A percentile compares a stretch with the other conserved stretches of the same genome.
These are phyloP conservation scores for Hydractinia echinata DNA, from an alignment of 30 jellyfish, hydroid and myxozoan genomes.

Conservation along the genomic window DNA sequence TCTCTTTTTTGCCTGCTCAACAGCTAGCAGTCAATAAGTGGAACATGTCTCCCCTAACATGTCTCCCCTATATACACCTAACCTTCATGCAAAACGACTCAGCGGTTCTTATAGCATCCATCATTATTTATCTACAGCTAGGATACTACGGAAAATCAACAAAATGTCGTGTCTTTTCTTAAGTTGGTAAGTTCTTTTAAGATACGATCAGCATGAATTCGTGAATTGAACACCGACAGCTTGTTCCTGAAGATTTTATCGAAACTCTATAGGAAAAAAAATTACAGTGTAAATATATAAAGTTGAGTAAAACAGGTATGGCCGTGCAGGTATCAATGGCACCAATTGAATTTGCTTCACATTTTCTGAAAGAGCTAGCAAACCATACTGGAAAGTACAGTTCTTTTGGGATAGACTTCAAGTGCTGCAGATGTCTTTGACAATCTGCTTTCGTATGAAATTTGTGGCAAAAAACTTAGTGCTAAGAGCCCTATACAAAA, in stretches of 20 bases:
- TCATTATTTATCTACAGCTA: no score
- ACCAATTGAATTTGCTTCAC: neutral
- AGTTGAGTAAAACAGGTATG: neutral
- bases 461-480: neutral
- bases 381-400: no score
- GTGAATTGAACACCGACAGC: constrained; percentile 63
- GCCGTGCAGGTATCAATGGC: neutral
- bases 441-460: neutral
- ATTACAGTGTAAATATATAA: neutral
- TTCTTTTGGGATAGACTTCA: no score
- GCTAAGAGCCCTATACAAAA: neutral
- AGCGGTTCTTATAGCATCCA: no score
- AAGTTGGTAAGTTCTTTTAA: constrained; percentile 63
- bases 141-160: neutral
- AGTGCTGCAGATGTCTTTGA: no score
- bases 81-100: no score
- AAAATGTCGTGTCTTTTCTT: constrained; percentile 65
- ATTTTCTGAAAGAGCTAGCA: no score
- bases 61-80: no score
- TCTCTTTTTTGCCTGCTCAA: no score
- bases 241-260: constrained; percentile 78
- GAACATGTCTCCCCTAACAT: no score
- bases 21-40: no score
- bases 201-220: constrained; percentile 54
- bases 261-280: constrained; percentile 60